These are phyloP conservation scores for Halichondria panicea DNA, from an alignment of 37 sponge, comb jelly and placozoan species.

Conservation along the genomic window DNA sequence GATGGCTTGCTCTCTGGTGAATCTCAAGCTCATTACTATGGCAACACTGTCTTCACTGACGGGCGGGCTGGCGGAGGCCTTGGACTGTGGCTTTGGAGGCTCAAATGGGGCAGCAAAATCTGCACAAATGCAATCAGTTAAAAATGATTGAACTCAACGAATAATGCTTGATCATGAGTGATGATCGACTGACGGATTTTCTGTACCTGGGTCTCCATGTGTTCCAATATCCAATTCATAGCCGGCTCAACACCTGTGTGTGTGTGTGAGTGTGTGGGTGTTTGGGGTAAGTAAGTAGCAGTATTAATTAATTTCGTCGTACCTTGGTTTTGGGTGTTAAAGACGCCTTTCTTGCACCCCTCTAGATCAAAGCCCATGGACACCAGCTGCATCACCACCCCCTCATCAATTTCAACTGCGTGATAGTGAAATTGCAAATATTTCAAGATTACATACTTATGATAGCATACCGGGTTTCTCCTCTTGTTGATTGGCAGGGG, in stretches of 20 bases:
- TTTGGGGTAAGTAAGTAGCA: no score
- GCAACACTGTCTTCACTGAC: constrained; percentile 62
- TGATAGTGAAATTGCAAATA: no score
- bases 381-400: constrained; percentile 66
- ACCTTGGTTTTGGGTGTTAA: constrained; percentile 79
- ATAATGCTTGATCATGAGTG: no score
- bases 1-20: constrained; percentile 75
- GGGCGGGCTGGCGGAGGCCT: not conserved
- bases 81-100: constrained; percentile 8
- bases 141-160: no score
- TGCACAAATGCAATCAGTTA: no score
- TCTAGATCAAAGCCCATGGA: constrained; percentile 89
- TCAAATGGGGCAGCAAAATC: constrained; percentile 74
- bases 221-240: constrained; percentile 91
- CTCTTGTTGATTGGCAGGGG: not conserved
- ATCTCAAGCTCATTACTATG: constrained; percentile 80
- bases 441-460: not conserved
- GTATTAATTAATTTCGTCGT: no score
- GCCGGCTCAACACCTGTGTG: constrained; percentile 85
- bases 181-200: no score
- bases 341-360: constrained; percentile 86
- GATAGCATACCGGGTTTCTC: no score
- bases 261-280: no score
- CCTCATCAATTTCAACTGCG: constrained; percentile 67
- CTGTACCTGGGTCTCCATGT: no score